Base-by-base conservation (phyloP, 2,797 vertebrate genomes). In the Sebastes cheni region DNA sequence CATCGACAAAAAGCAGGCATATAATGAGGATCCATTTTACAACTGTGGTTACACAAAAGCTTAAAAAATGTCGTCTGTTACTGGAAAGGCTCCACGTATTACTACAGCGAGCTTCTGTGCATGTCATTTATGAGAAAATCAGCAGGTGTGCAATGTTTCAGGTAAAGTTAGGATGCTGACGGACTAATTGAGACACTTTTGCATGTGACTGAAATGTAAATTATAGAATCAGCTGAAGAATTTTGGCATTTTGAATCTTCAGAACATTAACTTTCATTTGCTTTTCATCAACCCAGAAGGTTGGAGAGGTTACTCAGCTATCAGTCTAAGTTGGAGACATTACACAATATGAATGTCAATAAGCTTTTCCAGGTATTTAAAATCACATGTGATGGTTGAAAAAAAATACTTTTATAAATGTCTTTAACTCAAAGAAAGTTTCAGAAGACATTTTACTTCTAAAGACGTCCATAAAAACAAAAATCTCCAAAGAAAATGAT, bases 1-100 rank as follows among this genome's bases (percentile, higher is more conserved):
- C 85, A 80, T 94, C 89, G 65, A 87, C 93, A 94, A 81, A 91
- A 85, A 81, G 78, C 58, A 39, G 56, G 75, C 75, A 66, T 78
- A 84, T 85, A 87, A 88, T 81, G 85, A 92, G 86, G 85, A 88
- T 90, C 86, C 86, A 86, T 91, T 89, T 91, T 77, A 83, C 77
- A 72, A 72, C 66, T 77, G 85, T 59, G 77, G 84, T 80, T 67
- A 89, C 81, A 27, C 86, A 71, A 82, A 90, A 86, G 85, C 83
- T 87, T 60, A 84, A 82, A 46, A 82, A 82, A 84, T 42, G 29
- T 67, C 13, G 64, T 67, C 55, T 52, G 64, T 82, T 79, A 77
- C 82, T 71, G 81, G 87, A 83, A 89, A 85, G 69, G 80, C 64
- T 83, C 59, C 20, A 72, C 39, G 18, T 65, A 36, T 25, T 8